phyloP scores from a whole-genome alignment of 2,113 vertebrate species.

The Etheostoma cragini region DNA sequence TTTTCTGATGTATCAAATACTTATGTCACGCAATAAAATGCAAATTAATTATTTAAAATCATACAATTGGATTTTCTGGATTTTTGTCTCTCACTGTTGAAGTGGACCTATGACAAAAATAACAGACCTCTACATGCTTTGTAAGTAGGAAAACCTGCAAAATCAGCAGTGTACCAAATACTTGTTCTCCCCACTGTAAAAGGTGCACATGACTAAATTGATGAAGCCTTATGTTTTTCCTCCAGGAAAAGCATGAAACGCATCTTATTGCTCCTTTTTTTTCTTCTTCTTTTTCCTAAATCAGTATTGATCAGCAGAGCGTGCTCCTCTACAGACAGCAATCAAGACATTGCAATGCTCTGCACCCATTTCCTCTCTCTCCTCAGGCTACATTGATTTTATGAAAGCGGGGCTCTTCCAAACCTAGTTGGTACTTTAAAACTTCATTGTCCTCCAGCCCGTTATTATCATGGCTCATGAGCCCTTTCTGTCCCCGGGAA shows the following conservation, averaged over 20 bases:
- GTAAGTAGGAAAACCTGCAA: too few relatives aligned
- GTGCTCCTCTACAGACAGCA: constrained; percentile 69
- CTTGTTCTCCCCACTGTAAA: not conserved
- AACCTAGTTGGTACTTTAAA: constrained; percentile 64
- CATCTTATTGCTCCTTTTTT: constrained; percentile 51
- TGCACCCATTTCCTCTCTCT: constrained; percentile 70
- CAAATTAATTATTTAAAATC: too few relatives aligned
- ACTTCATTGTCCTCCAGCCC: constrained; percentile 49
- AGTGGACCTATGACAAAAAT: too few relatives aligned
- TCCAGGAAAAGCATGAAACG: constrained; percentile 50
- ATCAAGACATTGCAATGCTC: constrained; percentile 63
- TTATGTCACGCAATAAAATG: too few relatives aligned
- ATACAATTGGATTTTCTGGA: too few relatives aligned
- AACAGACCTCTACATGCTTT: too few relatives aligned
- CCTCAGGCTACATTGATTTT: constrained; percentile 77
- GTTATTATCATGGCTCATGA: constrained; percentile 49
- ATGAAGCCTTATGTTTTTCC: constrained; percentile 38
- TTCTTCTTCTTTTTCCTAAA: constrained; percentile 39
- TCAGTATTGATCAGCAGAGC: constrained; percentile 68
- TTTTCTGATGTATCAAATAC: too few relatives aligned
- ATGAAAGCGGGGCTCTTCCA: constrained; percentile 57
- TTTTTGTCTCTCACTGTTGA: too few relatives aligned
- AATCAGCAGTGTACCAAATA: too few relatives aligned
- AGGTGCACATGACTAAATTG: not conserved
- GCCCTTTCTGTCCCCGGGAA: constrained; percentile 43